Percentiles rank a stretch among this genome's conserved stretches.
phyloP scores from a whole-genome alignment of 2,797 vertebrate genomes.

The Gymnothorax reevesii region DNA sequence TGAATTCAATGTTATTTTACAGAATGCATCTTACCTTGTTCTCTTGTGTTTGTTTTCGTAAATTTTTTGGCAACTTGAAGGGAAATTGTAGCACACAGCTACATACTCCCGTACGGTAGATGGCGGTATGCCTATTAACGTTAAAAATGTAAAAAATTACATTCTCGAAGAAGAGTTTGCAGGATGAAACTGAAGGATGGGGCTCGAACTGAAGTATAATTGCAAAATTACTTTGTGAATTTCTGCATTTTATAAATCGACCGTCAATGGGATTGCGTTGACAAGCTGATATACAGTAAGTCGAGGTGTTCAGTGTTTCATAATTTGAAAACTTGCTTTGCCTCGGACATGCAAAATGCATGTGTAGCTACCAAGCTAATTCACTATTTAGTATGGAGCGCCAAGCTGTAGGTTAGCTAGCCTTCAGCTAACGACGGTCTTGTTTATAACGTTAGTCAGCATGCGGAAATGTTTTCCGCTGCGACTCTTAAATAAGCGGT shows the following conservation, averaged over 20 bases:
- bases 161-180: not conserved
- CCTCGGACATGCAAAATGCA: not conserved
- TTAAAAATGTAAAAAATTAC: no score
- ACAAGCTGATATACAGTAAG: constrained; percentile 32
- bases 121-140: no score
- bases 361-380: no score
- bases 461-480: not conserved
- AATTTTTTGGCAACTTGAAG: no score
- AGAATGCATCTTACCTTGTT: no score
- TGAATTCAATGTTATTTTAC: no score
- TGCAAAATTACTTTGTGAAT: constrained; percentile 1
- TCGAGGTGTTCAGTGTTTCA: not conserved
- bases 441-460: not conserved
- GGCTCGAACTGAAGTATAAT: not conserved
- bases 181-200: constrained; percentile 16
- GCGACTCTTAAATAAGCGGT: not conserved
- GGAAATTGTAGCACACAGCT: no score
- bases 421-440: not conserved
- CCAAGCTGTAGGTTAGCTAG: not conserved
- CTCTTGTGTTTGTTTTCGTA: no score
- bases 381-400: not conserved
- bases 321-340: not conserved
- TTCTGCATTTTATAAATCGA: not conserved
- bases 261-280: not conserved
- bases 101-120: no score